A percentile compares a stretch with the other conserved stretches of the same genome.
phyloP scores from a whole-genome alignment of 2,113 vertebrate species.

The Lagopus leucura region DNA sequence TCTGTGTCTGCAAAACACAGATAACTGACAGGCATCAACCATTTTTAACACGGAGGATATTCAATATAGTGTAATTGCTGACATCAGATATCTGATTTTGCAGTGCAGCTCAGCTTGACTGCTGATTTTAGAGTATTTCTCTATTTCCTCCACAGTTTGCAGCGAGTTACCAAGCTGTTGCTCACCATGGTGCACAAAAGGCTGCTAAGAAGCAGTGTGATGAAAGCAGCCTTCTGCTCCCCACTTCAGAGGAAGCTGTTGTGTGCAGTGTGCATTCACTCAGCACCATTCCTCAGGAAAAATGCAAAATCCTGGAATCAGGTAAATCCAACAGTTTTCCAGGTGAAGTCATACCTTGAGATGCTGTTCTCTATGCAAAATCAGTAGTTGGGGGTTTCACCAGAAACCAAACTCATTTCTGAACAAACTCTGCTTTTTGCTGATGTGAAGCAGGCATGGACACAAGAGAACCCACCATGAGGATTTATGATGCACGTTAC shows the following conservation, averaged over 20 bases:
- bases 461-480: neutral
- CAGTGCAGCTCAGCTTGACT: neutral
- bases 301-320: neutral
- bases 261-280: rapidly evolving
- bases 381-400: neutral
- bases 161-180: neutral
- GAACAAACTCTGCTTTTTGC: slow-evolving; percentile 13
- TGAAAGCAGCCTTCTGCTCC: neutral
- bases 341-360: neutral
- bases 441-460: rapidly evolving
- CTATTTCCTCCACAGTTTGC: neutral
- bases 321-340: neutral
- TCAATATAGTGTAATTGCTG: neutral
- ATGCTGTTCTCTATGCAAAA: neutral
- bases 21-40: neutral
- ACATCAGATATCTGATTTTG: neutral
- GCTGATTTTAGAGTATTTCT: neutral
- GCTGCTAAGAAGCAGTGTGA: neutral
- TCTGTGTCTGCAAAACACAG: neutral
- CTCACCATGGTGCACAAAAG: neutral
- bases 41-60: neutral
- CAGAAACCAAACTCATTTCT: neutral
- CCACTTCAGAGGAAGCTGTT: neutral
- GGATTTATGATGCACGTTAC: too few relatives aligned
- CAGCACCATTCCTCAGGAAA: neutral